Evolutionary conservation across 92 coral and sea anemone species (phyloP).

Genomic region (Paragorgia papillata): DNA sequence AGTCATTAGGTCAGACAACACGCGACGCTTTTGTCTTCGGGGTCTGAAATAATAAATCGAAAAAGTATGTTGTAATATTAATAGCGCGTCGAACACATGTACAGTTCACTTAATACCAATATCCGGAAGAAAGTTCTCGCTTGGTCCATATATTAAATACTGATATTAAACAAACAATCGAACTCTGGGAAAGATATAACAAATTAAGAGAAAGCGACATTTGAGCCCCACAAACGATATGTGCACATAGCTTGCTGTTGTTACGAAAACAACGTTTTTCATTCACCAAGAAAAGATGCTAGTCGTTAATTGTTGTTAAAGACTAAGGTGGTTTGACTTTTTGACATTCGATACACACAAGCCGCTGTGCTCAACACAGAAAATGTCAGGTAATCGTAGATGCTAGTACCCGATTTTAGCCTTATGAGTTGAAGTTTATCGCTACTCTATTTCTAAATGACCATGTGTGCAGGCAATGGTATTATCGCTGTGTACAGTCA

Average conservation of each 20-base stretch:
- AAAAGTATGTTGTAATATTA: not conserved
- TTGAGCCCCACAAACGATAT: not conserved
- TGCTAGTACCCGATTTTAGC: no score
- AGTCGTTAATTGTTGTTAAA: not conserved
- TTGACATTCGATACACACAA: constrained; percentile 2
- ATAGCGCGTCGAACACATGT: constrained; percentile 30
- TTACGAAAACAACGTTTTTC: no score
- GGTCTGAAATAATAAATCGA: constrained; percentile 19
- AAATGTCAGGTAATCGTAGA: constrained; percentile 30
- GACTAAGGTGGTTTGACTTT: not conserved
- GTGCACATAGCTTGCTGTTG: not conserved
- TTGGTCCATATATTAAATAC: not conserved
- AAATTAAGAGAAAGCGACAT: not conserved
- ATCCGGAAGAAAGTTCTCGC: constrained; percentile 5
- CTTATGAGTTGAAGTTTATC: no score
- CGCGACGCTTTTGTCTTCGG: constrained; percentile 7
- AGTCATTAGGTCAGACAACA: constrained; percentile 30
- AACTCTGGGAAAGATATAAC: constrained; percentile 7
- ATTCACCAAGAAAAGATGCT: not conserved
- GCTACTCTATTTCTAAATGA: no score
- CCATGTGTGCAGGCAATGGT: no score
- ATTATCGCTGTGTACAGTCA: no score
- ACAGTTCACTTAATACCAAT: not conserved
- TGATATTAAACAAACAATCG: constrained; percentile 11
- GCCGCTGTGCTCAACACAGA: not conserved